These are phyloP conservation scores for Chrysaora quinquecirrha DNA, from an alignment of 30 jellyfish, hydroid and myxozoan genomes.

Conservation along the genomic window DNA sequence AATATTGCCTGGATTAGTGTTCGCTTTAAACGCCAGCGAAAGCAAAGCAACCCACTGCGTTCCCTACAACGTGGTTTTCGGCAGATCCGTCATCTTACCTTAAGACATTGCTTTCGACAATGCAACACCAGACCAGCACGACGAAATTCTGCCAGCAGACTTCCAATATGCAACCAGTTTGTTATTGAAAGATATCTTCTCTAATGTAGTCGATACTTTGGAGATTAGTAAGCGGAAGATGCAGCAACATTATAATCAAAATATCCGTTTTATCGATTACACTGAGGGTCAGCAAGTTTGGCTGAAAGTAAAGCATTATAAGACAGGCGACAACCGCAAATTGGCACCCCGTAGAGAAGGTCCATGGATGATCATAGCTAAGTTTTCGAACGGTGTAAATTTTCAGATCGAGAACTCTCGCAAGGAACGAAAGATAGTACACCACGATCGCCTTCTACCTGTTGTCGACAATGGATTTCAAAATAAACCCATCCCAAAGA, in stretches of 20 bases:
- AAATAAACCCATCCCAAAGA: slow-evolving; percentile 29
- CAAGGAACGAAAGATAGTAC: slow-evolving; percentile 10
- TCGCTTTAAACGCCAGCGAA: slow-evolving; percentile 28
- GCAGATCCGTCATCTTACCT: slow-evolving; percentile 16
- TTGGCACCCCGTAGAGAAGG: slow-evolving; percentile 34
- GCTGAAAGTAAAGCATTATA: slow-evolving; percentile 12
- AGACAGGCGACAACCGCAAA: slow-evolving; percentile 16
- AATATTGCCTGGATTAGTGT: slow-evolving; percentile 5
- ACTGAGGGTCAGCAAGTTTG: slow-evolving; percentile 17
- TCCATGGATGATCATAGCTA: slow-evolving; percentile 25
- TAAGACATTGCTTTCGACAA: not conserved
- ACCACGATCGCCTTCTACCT: slow-evolving; percentile 41
- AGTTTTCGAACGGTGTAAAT: slow-evolving; percentile 13
- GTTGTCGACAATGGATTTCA: slow-evolving; percentile 48
- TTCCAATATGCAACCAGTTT: not conserved
- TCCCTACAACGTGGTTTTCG: slow-evolving; percentile 27
- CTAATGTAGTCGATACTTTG: not conserved
- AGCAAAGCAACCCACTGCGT: slow-evolving; percentile 3
- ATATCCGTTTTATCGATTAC: slow-evolving; percentile 19
- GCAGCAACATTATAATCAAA: slow-evolving; percentile 22
- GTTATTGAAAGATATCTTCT: not conserved
- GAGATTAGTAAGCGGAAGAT: not conserved
- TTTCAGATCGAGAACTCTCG: not conserved
- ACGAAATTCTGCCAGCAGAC: slow-evolving; percentile 4
- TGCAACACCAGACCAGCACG: not conserved